These are phyloP conservation scores for Montipora capricornis DNA, from an alignment of 64 coral and sea anemone species.

Conservation along the genomic window DNA sequence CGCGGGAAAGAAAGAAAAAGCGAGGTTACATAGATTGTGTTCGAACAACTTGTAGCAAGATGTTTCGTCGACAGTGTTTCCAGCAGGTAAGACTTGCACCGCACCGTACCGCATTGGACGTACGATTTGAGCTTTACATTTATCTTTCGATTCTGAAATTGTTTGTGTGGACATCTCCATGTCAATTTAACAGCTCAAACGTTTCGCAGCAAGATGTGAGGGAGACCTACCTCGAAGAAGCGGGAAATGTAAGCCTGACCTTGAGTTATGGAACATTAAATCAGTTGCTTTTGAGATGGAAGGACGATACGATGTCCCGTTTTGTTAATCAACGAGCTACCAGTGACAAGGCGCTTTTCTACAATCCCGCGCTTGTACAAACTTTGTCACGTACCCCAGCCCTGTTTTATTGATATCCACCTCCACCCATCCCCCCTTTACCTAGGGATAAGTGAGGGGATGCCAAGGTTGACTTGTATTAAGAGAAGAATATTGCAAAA, in stretches of 20 bases:
- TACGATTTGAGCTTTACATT: not conserved
- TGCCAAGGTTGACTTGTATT: too few species aligned
- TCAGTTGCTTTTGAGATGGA: too few species aligned
- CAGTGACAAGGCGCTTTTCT: too few species aligned
- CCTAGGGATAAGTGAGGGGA: too few species aligned
- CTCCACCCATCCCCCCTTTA: too few species aligned
- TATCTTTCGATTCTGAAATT: not conserved
- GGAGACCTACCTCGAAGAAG: slow-evolving; percentile 36
- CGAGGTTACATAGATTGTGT: not conserved
- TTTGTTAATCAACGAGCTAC: too few species aligned
- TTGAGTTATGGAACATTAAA: not conserved
- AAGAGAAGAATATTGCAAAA: too few species aligned
- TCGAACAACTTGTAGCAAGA: not conserved
- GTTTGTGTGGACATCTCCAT: not conserved
- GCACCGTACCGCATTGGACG: not conserved
- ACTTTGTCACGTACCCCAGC: too few species aligned
- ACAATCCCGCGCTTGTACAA: too few species aligned
- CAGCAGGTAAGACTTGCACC: not conserved
- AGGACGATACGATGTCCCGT: too few species aligned
- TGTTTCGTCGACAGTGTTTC: slow-evolving; percentile 36
- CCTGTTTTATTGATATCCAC: too few species aligned
- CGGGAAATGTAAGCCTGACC: slow-evolving; percentile 19
- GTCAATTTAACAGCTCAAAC: slow-evolving; percentile 16
- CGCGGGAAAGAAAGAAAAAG: slow-evolving; percentile 33
- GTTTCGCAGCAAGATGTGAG: slow-evolving; percentile 22